Percentiles rank a stretch among this genome's conserved stretches.
Evolutionary conservation across 2,797 vertebrate genomes (phyloP).

Genomic region (Molothrus aeneus): DNA sequence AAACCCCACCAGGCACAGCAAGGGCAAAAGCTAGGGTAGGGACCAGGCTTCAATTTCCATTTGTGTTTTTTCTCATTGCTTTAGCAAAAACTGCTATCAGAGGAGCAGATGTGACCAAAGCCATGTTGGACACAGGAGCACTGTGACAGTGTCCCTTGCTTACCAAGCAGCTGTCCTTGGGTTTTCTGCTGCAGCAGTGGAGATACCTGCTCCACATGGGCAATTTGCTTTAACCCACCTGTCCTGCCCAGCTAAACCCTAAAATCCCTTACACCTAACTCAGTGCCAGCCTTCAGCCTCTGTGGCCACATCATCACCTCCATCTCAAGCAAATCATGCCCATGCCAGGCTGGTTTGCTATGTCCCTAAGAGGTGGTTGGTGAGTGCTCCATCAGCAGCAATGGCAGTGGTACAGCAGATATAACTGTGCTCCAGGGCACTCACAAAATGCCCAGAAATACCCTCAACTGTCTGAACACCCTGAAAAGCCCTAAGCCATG

Average conservation of each 20-base stretch:
- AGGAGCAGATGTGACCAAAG: background rate
- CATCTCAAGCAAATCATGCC: background rate
- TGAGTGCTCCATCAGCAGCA: rapidly evolving
- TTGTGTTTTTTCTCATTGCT: background rate
- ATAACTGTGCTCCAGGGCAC: rapidly evolving
- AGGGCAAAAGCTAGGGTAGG: background rate
- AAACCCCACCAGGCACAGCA: background rate
- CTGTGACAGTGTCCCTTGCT: rapidly evolving
- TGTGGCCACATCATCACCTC: background rate
- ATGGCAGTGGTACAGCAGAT: background rate
- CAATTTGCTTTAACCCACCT: background rate
- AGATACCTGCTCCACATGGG: background rate
- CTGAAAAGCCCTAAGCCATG: background rate
- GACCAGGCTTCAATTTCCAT: background rate
- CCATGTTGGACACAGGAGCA: rapidly evolving
- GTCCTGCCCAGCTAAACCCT: background rate
- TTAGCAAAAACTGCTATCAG: background rate
- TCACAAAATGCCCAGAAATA: background rate
- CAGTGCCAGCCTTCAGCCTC: background rate
- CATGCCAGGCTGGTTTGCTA: background rate
- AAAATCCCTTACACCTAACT: background rate
- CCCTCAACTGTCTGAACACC: background rate
- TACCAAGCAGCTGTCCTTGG: rapidly evolving
- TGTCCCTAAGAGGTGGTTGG: rapidly evolving
- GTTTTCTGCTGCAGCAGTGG: rapidly evolving